A percentile compares a stretch with the other conserved stretches of the same genome.
Evolutionary conservation across 2,797 vertebrate genomes (phyloP).

Genomic region (Helostoma temminkii): DNA sequence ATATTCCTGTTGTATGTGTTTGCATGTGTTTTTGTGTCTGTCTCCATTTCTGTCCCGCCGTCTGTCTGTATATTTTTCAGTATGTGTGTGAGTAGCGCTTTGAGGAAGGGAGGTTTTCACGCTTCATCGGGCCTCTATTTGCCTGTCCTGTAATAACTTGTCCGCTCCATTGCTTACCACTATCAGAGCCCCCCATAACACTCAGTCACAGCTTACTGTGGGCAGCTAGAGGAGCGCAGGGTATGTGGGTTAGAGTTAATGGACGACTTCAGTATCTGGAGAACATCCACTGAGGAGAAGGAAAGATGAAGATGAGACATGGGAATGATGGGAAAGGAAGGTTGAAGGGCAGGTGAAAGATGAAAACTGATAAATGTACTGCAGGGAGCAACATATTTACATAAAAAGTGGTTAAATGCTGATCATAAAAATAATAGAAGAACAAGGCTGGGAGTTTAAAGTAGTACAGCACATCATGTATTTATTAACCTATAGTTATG

Average conservation of each 20-base stretch:
- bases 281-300: constrained; percentile 37
- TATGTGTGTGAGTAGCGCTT: constrained; percentile 37
- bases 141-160: constrained; percentile 82
- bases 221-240: constrained; percentile 33
- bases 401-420: not conserved
- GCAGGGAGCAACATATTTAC: not conserved
- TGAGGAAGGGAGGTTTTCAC: constrained; percentile 69
- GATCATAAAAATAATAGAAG: constrained; percentile 14
- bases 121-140: constrained; percentile 79
- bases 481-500: constrained; percentile 4
- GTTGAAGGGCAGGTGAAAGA: constrained; percentile 25
- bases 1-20: constrained; percentile 18
- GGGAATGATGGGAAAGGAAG: not conserved
- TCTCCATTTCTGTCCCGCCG: constrained; percentile 23
- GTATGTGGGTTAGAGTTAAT: constrained; percentile 60
- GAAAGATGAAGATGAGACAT: constrained; percentile 8
- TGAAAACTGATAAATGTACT: constrained; percentile 1
- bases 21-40: constrained; percentile 13
- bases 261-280: constrained; percentile 55
- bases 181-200: constrained; percentile 69
- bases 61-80: constrained; percentile 30
- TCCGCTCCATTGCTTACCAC: constrained; percentile 76
- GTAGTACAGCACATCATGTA: not conserved
- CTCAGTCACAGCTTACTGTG: constrained; percentile 67
- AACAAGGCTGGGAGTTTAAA: not conserved